Base-by-base conservation (phyloP, 2,797 vertebrate genomes). In the Aplochiton taeniatus region DNA sequence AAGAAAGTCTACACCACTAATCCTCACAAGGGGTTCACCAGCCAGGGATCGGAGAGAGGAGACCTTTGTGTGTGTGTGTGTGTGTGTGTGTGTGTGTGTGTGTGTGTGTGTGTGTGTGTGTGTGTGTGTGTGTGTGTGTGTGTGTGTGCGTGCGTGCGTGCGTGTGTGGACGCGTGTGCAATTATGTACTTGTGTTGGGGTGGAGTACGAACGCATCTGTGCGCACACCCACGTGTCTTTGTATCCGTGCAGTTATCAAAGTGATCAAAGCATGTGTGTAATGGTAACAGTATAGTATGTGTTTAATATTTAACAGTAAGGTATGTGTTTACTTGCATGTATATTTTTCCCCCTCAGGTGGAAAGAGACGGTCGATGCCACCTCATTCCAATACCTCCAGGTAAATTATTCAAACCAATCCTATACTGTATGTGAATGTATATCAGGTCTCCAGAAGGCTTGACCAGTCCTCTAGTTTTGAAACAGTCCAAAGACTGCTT, bases 1-100 rank as follows among this genome's bases (percentile, higher is more conserved):
- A 92, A 91, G 90, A 90, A 93, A 93, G 80, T 81, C 73, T 89
- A 92, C 85, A 92, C 92, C 90, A 73, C 72, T 88, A 87, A 89
- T 88, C 82, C 88, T 62, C 58, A 88, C 81, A 82, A 71, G 74
- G 82, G 80, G 77, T 66, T 61, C 73, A 55, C 48, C 65, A 81
- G 70, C 12, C 9, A 55, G 69, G 58, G 72, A 66, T 67, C 63
- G 60, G 44, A 56, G 65, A 70, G 65, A 69, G 61, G 61, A 54
- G 31, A 58, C 60, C 45, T 41, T 9, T 59, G 44, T 72, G 59
- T 58, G 57, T 58, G 16, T 49, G 11, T 41, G 60, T 58, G 41
- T 72, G 46, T 74, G 66, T 77, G 63, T 59, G 43, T 66, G 59
- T 63, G 49, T 45, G 42, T 14, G 59, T 59, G 65, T 63, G 20